Base-by-base conservation (phyloP, 2,113 vertebrate genomes). In the Xenopus tropicalis region DNA sequence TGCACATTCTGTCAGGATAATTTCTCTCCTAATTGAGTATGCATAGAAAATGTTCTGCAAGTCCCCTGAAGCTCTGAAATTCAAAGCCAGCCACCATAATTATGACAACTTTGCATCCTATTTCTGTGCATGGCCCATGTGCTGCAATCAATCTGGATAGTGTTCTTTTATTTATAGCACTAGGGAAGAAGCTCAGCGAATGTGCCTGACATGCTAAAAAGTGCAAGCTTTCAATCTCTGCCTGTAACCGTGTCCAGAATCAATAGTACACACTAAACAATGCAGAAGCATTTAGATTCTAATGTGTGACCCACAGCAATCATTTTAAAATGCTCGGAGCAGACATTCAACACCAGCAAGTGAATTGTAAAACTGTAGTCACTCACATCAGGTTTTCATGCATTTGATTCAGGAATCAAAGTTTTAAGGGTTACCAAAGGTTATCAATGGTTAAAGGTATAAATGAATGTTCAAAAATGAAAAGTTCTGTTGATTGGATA, bases 201-300 rank as follows among this genome's bases (percentile, higher is more conserved):
- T 70, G 42, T 17, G 74, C 83, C 75, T 81, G 83, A 82, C 81
- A 77, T 69, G 65, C 80, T 84, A 82, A 86, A 85, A 89, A 84
- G 83, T 74, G 78, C 80, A 88, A 82, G 78, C 84, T 90, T 90
- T 91, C 78, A 71, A 82, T 84, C 78, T 72, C 43, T 79, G 79
- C 77, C 81, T 87, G 87, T 89, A 93, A 90, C 85, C 73, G 44
- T 74, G 86, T 85, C 91, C 83, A 84, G 85, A 93, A 92, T 93
- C 92, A 85, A 92, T 93, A 91, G 1, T 77, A 83, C 85, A 81
- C 77, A 72, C 74, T 78, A 89, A 92, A 89, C 52, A 78, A 82
- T 83, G 83, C 1, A 20, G 70, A 57, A 46, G 59, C 21, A 52
- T 56, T 76, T 43, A 8, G 14, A 56, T 59, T 5, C 20, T 58